Base-by-base conservation (phyloP, 1,140 invertebrate species). In the Mycetomoellerius zeteki region DNA sequence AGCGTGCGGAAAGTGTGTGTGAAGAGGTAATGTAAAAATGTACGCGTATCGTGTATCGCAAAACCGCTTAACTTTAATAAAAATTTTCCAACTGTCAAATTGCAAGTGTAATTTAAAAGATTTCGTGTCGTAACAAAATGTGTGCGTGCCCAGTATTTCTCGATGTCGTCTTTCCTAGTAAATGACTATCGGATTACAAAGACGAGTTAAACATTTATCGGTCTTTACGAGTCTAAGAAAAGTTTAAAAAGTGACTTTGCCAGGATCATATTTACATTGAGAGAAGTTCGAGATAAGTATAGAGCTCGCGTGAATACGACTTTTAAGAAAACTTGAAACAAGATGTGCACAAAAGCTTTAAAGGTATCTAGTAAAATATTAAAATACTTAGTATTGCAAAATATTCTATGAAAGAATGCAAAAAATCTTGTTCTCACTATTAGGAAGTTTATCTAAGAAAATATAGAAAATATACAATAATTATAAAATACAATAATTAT, bases 191-290 rank as follows among this genome's bases (percentile, higher is more conserved):
- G 69, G 4, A 62, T 84, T 84, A 50, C 27, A 73, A 75, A 84
- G 37, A 50, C 8, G n/a, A 71, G 21, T 73, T 73, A 73, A 81
- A 73, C 37, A 84, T 75, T 82, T 84, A 82, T 27, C 52, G 47
- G 14, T 82, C 54, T 82, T 65, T 60, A 60, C 37, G 37, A 75
- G n/a, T 60, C 21, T 1, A 30, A 47, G 69, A 33, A 75, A 75
- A 84, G 54, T 84, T 84, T 75, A 73, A 73, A 71, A 81, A 81
- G 65, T n/a, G 54, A 73, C 56, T 75, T 75, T 62, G 24, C 54
- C 37, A 24, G 80, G 37, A 84, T 84, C 69, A 84, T 84, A 84
- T 84, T 84, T 84, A 84, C 56, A 72, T 73, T 47, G 80, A 37
- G 56, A 60, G 19, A 84, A 84, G 69, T 75, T 62, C 56, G 69